phyloP scores from a whole-genome alignment of 2,113 vertebrate species.

The Triplophysa rosa region DNA sequence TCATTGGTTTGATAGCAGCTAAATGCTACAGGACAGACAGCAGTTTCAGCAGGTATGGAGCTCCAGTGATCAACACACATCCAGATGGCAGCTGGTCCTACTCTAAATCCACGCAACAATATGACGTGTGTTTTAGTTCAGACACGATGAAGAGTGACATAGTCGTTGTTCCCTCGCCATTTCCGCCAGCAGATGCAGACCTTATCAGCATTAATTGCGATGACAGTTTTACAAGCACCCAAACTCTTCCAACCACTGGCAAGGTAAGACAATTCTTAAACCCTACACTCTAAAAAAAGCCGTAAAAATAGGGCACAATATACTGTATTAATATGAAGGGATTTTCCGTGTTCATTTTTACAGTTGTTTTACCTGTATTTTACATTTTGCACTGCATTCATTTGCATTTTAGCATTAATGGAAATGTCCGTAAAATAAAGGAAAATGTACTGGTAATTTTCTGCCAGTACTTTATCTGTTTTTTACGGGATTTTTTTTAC shows the following conservation, averaged over 20 bases:
- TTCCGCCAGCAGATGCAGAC: constrained; percentile 35
- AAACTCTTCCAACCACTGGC: not conserved
- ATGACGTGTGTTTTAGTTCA: constrained; percentile 67
- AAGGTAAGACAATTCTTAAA: not conserved
- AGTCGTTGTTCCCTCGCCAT: constrained; percentile 35
- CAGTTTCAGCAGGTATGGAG: constrained; percentile 42
- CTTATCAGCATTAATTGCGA: constrained; percentile 26
- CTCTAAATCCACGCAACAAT: constrained; percentile 68
- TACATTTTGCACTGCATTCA: too few species aligned
- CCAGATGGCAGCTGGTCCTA: constrained; percentile 68
- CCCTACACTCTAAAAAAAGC: too few species aligned
- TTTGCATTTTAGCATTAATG: too few species aligned
- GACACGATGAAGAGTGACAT: constrained; percentile 55
- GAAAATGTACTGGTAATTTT: too few species aligned
- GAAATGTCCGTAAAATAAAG: too few species aligned
- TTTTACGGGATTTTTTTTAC: too few species aligned
- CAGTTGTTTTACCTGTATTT: too few species aligned
- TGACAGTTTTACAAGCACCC: not conserved
- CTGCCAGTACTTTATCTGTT: too few species aligned
- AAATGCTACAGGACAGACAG: constrained; percentile 52
- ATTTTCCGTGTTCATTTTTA: too few species aligned
- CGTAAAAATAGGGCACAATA: too few species aligned
- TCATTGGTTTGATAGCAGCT: constrained; percentile 55
- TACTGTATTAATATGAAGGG: too few species aligned
- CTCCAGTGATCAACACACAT: constrained; percentile 55